phyloP scores from a whole-genome alignment of 1,140 invertebrate species.

The Epicauta chinensis region DNA sequence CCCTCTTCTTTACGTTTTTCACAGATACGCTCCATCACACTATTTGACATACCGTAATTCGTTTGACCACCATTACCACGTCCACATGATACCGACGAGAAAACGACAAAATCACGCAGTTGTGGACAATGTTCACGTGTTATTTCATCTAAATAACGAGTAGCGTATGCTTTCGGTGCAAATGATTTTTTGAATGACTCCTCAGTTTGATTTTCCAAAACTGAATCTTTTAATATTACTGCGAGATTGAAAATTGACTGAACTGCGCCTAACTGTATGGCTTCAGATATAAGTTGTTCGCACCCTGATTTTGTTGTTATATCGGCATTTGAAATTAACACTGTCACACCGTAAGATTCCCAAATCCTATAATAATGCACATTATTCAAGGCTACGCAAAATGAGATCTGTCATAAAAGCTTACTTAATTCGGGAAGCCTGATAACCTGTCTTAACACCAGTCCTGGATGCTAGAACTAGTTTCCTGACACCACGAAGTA shows the following conservation, averaged over 20 bases:
- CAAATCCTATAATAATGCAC: conserved; percentile 41
- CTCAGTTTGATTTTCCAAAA: no score
- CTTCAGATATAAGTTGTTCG: conserved; percentile 52
- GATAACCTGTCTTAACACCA: conserved; percentile 75
- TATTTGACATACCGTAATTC: no score
- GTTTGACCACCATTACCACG: conserved; percentile 82
- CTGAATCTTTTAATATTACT: conserved; percentile 54
- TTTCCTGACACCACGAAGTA: conserved; percentile 69
- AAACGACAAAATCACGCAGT: conserved; percentile 57
- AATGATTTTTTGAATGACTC: conserved; percentile 44
- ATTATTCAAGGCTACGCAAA: not conserved
- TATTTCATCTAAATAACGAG: conserved; percentile 44
- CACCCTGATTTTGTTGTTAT: conserved; percentile 46
- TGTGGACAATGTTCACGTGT: conserved; percentile 47
- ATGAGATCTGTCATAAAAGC: conserved; percentile 20
- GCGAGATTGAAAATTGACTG: conserved; percentile 75
- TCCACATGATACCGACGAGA: conserved; percentile 83
- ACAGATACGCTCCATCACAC: conserved; percentile 66
- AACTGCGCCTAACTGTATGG: conserved; percentile 54
- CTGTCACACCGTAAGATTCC: conserved; percentile 48
- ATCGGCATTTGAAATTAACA: conserved; percentile 47
- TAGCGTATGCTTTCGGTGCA: conserved; percentile 46
- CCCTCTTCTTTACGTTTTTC: no score
- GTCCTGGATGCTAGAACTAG: conserved; percentile 74
- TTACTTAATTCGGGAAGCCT: conserved; percentile 56